Conservation (phyloP, 2,113 vertebrate genomes). For the Ictidomys tridecemlineatus region DNA sequence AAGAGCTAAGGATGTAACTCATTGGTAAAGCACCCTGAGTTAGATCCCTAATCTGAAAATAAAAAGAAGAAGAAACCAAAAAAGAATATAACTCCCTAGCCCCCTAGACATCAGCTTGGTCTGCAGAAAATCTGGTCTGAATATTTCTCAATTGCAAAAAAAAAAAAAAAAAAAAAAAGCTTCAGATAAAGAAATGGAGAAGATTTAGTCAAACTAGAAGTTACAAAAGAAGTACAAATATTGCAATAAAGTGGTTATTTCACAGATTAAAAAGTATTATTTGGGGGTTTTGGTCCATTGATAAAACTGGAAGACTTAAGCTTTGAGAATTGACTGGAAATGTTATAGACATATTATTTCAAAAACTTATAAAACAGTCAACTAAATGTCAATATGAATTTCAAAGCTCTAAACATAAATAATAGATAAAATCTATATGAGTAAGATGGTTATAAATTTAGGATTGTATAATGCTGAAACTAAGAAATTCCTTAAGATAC, state of each 20-base stretch:
- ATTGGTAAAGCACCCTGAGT: no score
- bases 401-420: neutral
- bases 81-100: neutral
- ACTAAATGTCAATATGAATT: constrained; percentile 16
- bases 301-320: neutral
- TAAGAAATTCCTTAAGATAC: neutral
- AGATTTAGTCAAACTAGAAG: neutral
- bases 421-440: neutral
- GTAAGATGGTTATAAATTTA: neutral
- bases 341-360: neutral
- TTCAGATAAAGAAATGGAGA: neutral
- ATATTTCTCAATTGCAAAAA: neutral
- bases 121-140: neutral
- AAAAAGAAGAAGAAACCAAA: no score
- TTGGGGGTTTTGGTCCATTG: neutral
- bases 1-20: no score
- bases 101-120: neutral
- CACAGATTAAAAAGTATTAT: neutral
- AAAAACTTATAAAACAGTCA: neutral
- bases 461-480: neutral
- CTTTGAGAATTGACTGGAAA: neutral
- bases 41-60: no score
- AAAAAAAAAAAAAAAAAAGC: neutral
- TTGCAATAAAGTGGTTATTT: neutral
- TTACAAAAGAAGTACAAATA: neutral